Evolutionary conservation across 92 coral and sea anemone species (phyloP).

Genomic region (Phenganax subtilis): DNA sequence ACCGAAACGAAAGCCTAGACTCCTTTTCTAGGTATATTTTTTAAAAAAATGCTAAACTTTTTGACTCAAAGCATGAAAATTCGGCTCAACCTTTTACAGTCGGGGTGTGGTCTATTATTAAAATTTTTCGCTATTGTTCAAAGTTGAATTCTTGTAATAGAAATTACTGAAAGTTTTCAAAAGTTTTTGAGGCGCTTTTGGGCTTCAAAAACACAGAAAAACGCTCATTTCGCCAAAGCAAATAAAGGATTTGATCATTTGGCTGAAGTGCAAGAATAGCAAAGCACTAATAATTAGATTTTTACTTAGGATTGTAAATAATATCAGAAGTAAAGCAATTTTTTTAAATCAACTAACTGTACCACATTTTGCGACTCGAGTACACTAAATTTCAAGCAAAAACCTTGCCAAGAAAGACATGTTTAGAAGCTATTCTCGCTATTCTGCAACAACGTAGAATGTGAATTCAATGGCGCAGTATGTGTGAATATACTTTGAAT

Average conservation of each 20-base stretch:
- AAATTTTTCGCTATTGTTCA: constrained; percentile 29
- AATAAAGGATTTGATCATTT: neutral
- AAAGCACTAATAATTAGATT: neutral
- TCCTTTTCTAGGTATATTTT: neutral
- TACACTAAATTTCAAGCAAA: neutral
- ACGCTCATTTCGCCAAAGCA: neutral
- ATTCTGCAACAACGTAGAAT: neutral
- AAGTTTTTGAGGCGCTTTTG: neutral
- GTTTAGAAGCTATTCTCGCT: neutral
- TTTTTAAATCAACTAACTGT: too few species aligned
- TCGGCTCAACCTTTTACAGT: neutral
- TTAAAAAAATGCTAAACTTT: neutral
- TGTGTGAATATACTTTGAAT: neutral
- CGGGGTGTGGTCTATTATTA: constrained; percentile 39
- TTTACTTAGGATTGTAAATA: neutral
- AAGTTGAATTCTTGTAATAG: constrained; percentile 3
- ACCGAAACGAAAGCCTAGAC: neutral
- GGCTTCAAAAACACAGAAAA: neutral
- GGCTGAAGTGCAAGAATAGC: neutral
- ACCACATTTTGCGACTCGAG: neutral
- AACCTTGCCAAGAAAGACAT: neutral
- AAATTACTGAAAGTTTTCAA: neutral
- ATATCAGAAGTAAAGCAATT: neutral
- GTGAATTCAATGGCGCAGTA: neutral
- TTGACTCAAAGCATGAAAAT: neutral